Evolutionary conservation across 2,113 vertebrate genomes (phyloP).

Genomic region (Sardina pilchardus): DNA sequence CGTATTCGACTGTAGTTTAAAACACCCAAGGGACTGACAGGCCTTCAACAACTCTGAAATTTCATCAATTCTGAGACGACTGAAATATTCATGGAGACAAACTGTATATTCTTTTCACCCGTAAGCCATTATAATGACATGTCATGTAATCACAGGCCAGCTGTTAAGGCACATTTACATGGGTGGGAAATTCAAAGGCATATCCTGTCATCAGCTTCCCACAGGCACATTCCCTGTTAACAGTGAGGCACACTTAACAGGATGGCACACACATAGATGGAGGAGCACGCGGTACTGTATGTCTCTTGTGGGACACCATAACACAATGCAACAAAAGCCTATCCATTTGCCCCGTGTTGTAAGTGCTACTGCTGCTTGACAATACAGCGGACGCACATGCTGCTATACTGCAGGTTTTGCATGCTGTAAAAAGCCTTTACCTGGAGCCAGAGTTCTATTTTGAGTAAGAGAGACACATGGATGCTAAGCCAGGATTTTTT

Average conservation of each 20-base stretch:
- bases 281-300: background rate
- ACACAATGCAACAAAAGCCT: background rate
- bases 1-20: background rate
- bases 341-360: background rate
- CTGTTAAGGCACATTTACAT: background rate
- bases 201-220: background rate
- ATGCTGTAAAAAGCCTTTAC: too few relatives aligned
- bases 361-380: background rate
- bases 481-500: background rate
- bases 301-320: background rate
- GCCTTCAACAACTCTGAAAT: background rate
- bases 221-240: background rate
- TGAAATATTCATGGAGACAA: background rate
- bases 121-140: background rate
- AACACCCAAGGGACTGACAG: background rate
- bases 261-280: background rate
- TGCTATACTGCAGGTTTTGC: background rate
- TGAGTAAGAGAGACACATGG: background rate
- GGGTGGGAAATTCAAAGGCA: background rate
- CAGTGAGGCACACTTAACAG: background rate
- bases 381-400: background rate
- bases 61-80: background rate
- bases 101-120: background rate
- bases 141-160: background rate
- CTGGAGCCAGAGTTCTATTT: too few relatives aligned